phyloP scores from a whole-genome alignment of 2,888 invertebrate species.

The Eutolmus rufibarbis region DNA sequence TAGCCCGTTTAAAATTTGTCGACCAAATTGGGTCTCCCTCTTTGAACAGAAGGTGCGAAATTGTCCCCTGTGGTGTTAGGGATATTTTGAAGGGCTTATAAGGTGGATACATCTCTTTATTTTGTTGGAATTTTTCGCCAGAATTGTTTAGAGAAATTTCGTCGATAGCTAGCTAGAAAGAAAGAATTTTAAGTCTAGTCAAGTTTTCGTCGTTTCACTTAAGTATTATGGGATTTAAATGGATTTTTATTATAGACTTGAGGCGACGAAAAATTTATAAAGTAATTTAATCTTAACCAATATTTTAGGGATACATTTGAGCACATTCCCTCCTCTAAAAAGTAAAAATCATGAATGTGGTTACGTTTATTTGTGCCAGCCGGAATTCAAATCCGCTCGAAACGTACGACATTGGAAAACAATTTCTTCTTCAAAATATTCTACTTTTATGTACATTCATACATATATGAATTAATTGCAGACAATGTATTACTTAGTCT shows the following conservation, averaged over 20 bases:
- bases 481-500: too few species aligned
- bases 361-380: too few species aligned
- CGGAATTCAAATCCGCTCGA: too few species aligned
- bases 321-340: too few species aligned
- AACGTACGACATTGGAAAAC: too few species aligned
- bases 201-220: neutral
- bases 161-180: constrained; percentile 59
- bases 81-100: constrained; percentile 62
- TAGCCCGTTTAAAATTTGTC: constrained; percentile 72
- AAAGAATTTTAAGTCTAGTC: constrained; percentile 1
- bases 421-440: too few species aligned
- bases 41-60: constrained; percentile 60
- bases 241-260: neutral
- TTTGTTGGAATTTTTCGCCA: constrained; percentile 61
- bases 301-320: too few species aligned
- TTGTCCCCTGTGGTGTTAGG: constrained; percentile 56
- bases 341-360: too few species aligned
- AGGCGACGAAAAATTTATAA: too few species aligned
- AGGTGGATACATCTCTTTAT: constrained; percentile 62
- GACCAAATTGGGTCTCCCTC: constrained; percentile 70
- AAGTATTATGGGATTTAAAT: neutral
- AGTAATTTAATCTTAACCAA: too few species aligned
- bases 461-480: too few species aligned
- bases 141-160: constrained; percentile 61
- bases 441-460: too few species aligned